Evolutionary conservation across 2,797 vertebrate species (phyloP).

Genomic region (Vespertilio murinus): DNA sequence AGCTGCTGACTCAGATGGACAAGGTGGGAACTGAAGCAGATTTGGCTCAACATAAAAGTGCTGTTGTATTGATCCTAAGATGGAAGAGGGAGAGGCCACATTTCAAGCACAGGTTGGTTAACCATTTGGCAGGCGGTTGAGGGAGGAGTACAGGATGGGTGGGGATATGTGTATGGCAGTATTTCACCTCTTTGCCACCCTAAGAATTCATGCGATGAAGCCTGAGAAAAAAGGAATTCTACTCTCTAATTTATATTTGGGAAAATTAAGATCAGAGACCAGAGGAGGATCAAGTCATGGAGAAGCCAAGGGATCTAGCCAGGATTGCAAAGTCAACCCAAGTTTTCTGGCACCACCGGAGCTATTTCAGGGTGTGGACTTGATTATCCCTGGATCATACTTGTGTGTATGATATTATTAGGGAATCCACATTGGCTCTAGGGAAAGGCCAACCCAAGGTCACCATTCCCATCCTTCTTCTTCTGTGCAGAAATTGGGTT

Average conservation of each 20-base stretch:
- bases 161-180: neutral
- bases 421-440: neutral
- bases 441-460: neutral
- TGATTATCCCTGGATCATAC: neutral
- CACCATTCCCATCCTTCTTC: neutral
- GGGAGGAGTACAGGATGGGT: neutral
- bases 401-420: neutral
- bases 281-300: neutral
- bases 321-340: neutral
- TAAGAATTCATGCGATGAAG: neutral
- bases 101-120: neutral
- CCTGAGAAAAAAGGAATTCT: neutral
- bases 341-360: neutral
- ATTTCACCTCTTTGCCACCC: neutral
- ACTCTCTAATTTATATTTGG: neutral
- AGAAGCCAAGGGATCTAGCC: neutral
- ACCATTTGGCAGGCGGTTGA: neutral
- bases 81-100: neutral
- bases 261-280: slow-evolving; percentile 12
- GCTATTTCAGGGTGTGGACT: neutral
- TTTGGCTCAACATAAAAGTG: neutral
- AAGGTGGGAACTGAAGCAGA: neutral
- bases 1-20: neutral
- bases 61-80: neutral
- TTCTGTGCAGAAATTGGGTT: neutral